Percentiles rank a stretch among this genome's conserved stretches.
Evolutionary conservation across 2,797 vertebrate species (phyloP).

Genomic region (Anabas testudineus): DNA sequence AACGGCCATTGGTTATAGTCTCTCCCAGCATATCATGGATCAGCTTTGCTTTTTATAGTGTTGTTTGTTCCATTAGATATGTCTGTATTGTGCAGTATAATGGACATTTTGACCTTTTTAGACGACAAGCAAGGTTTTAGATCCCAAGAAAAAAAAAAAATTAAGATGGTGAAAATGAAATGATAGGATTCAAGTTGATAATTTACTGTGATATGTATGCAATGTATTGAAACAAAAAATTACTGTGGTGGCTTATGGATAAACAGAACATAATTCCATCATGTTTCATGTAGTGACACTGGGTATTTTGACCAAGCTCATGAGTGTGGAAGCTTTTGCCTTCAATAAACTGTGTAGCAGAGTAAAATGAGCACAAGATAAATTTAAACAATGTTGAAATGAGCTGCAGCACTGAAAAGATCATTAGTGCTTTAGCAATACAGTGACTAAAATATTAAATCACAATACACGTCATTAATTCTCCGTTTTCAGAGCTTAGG

Average conservation of each 20-base stretch:
- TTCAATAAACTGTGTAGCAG: conserved; percentile 14
- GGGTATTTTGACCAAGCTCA: conserved; percentile 21
- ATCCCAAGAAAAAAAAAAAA: too few relatives aligned
- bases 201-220: neutral
- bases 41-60: neutral
- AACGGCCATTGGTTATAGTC: neutral
- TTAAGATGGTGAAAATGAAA: too few relatives aligned
- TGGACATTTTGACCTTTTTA: neutral
- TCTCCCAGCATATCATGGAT: conserved; percentile 2
- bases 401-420: conserved; percentile 16
- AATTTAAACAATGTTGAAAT: conserved; percentile 19
- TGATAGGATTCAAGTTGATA: conserved; percentile 7
- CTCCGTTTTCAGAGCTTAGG: conserved; percentile 1
- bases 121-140: neutral
- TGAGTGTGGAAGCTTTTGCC: neutral
- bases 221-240: conserved; percentile 2
- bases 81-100: neutral
- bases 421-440: conserved; percentile 20
- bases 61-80: neutral
- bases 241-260: too few relatives aligned
- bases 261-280: conserved; percentile 10
- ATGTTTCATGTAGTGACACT: conserved; percentile 30
- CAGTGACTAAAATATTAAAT: conserved; percentile 15
- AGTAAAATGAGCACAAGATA: conserved; percentile 32
- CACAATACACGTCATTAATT: conserved; percentile 13